Base-by-base conservation (phyloP, 2,888 invertebrate species). In the Melanophora roralis region DNA sequence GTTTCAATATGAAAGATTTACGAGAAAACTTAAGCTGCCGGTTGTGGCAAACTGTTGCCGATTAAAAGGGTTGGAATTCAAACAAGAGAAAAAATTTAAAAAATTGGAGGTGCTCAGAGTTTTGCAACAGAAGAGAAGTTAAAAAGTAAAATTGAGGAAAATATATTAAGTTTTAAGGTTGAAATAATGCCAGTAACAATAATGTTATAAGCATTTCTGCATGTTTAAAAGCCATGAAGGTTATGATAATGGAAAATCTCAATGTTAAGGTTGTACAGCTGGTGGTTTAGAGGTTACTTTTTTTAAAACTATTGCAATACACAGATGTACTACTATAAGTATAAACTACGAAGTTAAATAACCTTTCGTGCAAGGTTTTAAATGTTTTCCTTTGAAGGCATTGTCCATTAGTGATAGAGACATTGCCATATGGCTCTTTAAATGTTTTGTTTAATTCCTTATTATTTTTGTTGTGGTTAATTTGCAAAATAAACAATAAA, bases 11-110 rank as follows among this genome's bases (percentile, higher is more conserved):
- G 53, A 40, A 19, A 40, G 60, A 40, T n/a, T n/a, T n/a, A 71
- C 51, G 23, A 40, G 71, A 27, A 53, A 62, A n/a, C 16, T 12
- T 16, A 53, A 53, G 16, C 1, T 45, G 62, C 72, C 72, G 72
- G 72, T 43, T 72, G n/a, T 55, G 14, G 14, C 27, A 11, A 62
- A 68, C 67, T 68, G 72, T 68, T 72, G 72, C 55, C 55, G 47
- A 16, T 16, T 5, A 2, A 16, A 12, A 9, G n/a, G n/a, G n/a
- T n/a, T n/a, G n/a, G n/a, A n/a, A n/a, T n/a, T n/a, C 27, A 27
- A 27, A 27, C 27, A 27, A 27, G 6, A 27, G 4, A 27, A 5
- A 27, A 27, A 5, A 6, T 3, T 3, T 27, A 27, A 27, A 27
- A 27, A 27, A 27, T 27, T 5, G 6, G 27, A 6, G 6, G 6